Evolutionary conservation across 2,797 vertebrate species (phyloP), one percentile per base, ranked within the genome.

Genomic region (Lithobates pipiens): DNA sequence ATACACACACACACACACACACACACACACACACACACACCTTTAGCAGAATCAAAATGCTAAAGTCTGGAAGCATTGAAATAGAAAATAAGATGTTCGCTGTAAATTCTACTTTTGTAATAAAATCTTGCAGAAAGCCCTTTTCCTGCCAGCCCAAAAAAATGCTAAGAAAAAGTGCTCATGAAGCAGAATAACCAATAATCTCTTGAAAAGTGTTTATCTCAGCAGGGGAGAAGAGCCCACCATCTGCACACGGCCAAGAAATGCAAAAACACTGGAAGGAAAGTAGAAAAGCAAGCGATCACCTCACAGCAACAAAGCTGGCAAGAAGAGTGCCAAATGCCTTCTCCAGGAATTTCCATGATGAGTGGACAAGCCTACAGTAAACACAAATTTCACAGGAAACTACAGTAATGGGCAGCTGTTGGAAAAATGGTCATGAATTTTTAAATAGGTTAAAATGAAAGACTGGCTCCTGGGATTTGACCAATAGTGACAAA

Each of bases 191-290:
- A 78, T 39, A 78, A 65, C 16, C 8, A 54, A 63, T 4, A 54
- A 63, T 34, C 29, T 36, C 46, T 34, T 36, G 61, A 75, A 75
- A 79, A 80, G 71, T 39, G 77, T 85, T 80, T 80, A 54, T 75
- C 84, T 74, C 70, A 23, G 77, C 70, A 75, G 77, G 77, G 46
- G 57, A 13, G 50, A 50, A 32, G 44, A 13, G 13, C 16, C 32
- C 34, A n/a, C 67, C 13, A 39, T 72, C 70, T 74, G 69, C 70
- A 80, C 77, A 77, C 79, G 27, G 68, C 34, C 36, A n/a, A 63
- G 1, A 44, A 39, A 75, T 39, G 57, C 8, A n/a, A 34, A 34
- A 25, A 65, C 54, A 11, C n/a, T 54, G 5, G 3, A 8, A 63
- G 1, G 65, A 46, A 42, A 76, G 21, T 50, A 68, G 81, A 29